These are phyloP conservation scores for Drosophila limbata DNA, from an alignment of 2,888 invertebrate genomes.

Conservation along the genomic window DNA sequence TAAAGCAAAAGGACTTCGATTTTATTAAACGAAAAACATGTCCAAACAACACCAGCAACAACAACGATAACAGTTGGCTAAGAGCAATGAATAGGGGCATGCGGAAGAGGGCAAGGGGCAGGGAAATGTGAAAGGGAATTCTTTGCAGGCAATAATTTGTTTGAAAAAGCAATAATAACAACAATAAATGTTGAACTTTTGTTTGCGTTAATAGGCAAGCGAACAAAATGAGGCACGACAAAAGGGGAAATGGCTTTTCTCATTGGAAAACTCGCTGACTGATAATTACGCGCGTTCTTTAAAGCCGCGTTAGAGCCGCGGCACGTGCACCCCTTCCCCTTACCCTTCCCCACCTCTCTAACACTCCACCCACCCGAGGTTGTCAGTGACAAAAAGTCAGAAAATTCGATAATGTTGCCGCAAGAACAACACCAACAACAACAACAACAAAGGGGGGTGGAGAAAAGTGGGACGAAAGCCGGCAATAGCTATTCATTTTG, in stretches of 20 bases:
- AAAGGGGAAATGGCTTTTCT: constrained; percentile 60
- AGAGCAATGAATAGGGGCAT: not conserved
- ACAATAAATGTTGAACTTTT: constrained; percentile 77
- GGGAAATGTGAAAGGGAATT: constrained; percentile 68
- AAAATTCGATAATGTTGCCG: constrained; percentile 74
- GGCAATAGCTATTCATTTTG: constrained; percentile 1
- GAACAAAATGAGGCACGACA: constrained; percentile 36
- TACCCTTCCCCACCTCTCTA: not conserved
- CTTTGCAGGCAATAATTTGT: constrained; percentile 67
- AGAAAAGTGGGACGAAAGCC: not conserved
- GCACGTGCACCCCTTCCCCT: constrained; percentile 35
- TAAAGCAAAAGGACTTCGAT: constrained; percentile 64
- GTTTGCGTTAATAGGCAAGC: constrained; percentile 42
- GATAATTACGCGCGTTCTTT: constrained; percentile 72
- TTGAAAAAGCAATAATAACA: constrained; percentile 64
- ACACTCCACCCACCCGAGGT: constrained; percentile 20
- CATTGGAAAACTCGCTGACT: constrained; percentile 23
- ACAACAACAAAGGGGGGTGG: constrained; percentile 22
- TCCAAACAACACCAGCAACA: constrained; percentile 43
- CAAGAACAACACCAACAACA: constrained; percentile 50
- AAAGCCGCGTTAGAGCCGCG: constrained; percentile 42
- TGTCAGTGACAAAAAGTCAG: constrained; percentile 34
- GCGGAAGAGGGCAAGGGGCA: not conserved
- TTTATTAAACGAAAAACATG: constrained; percentile 73
- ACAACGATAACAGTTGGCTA: constrained; percentile 19